Percentiles rank a stretch among this genome's conserved stretches.
phyloP scores from a whole-genome alignment of 23 tunicate genomes.

The Botrylloides violaceus region DNA sequence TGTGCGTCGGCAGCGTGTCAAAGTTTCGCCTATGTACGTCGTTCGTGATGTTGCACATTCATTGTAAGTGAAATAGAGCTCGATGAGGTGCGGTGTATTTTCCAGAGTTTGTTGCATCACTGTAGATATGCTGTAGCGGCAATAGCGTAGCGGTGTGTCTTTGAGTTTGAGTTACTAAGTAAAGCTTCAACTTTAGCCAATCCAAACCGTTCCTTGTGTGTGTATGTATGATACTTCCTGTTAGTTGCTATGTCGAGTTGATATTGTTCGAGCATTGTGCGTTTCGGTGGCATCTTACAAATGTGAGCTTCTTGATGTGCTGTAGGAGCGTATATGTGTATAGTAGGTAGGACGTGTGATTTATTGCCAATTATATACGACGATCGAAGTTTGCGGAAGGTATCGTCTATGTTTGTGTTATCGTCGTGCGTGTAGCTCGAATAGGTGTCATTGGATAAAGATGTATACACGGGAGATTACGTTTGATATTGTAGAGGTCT shows the following conservation, averaged over 20 bases:
- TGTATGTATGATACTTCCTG: background rate
- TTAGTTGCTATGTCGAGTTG: background rate
- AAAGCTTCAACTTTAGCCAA: background rate
- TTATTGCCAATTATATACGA: background rate
- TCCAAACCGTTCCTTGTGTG: background rate
- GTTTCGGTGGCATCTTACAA: background rate
- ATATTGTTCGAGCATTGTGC: background rate
- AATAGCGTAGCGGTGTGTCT: no score
- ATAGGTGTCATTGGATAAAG: no score
- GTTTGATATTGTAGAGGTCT: no score
- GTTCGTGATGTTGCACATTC: no score
- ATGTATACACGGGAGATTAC: no score
- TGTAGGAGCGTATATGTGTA: background rate
- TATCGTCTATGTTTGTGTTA: background rate
- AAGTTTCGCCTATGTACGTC: background rate
- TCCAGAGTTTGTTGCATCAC: no score
- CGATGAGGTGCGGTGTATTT: no score
- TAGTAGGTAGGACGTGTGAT: background rate
- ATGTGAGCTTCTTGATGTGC: background rate
- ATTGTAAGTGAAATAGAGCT: no score
- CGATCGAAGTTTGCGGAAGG: background rate
- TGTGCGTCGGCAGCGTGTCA: background rate
- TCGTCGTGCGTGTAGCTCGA: background rate
- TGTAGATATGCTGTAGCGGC: no score
- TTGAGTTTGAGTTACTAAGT: no score